Conservation (phyloP, 2,797 vertebrate genomes). For the Anguilla pacifica region DNA sequence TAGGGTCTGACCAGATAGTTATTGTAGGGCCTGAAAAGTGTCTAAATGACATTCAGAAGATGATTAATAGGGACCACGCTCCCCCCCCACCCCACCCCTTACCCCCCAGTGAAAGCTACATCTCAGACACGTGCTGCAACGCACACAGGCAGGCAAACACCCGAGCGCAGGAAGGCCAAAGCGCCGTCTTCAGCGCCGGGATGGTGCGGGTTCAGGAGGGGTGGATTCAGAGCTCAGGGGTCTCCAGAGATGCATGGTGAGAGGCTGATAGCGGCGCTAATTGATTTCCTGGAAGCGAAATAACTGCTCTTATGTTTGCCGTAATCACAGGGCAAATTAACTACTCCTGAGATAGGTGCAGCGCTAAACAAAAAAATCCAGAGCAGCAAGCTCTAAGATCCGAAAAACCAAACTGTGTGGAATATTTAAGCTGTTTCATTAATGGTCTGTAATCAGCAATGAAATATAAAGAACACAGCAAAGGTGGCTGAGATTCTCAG, state of each 20-base stretch:
- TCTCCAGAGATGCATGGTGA: not conserved
- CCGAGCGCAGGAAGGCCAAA: not conserved
- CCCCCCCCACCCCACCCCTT: not conserved
- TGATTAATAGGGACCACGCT: not conserved
- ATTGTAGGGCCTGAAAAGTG: not conserved
- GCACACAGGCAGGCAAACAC: not conserved
- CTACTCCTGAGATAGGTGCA: not conserved
- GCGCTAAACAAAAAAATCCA: not conserved
- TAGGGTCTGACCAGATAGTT: not conserved
- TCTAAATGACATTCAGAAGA: not conserved
- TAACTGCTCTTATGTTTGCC: constrained; percentile 1
- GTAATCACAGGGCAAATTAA: not conserved
- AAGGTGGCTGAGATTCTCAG: constrained; percentile 70
- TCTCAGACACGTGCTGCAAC: not conserved
- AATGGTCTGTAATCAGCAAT: constrained; percentile 68
- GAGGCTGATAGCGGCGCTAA: not conserved
- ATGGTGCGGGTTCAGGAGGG: not conserved
- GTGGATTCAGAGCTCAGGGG: not conserved
- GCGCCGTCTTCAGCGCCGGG: not conserved
- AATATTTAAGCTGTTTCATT: constrained; percentile 70
- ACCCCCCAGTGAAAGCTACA: constrained; percentile 10
- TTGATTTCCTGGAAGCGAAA: constrained; percentile 8
- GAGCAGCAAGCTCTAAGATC: not conserved
- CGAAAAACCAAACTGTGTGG: constrained; percentile 72
- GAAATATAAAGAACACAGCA: constrained; percentile 54